These are phyloP conservation scores for Gerris lacustris DNA, from an alignment of 2,888 invertebrate genomes.

Conservation along the genomic window DNA sequence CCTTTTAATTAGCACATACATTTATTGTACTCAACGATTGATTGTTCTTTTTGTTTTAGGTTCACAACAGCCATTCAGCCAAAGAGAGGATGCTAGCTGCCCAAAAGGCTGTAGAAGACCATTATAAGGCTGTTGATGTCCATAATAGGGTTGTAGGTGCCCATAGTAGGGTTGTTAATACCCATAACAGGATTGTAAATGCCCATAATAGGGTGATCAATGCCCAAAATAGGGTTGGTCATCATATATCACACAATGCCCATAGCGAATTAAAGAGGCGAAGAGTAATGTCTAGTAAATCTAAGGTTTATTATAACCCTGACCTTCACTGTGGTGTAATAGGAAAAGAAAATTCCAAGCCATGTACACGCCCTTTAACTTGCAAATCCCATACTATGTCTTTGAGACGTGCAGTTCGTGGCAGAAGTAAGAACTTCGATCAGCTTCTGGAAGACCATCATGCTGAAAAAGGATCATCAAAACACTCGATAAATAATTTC, in stretches of 20 bases:
- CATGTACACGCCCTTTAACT: slow-evolving; percentile 52
- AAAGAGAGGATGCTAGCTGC: too few species aligned
- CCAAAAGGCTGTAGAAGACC: too few species aligned
- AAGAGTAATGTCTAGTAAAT: background rate
- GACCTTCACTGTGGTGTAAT: slow-evolving; percentile 72
- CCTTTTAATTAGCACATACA: too few species aligned
- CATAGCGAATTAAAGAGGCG: background rate
- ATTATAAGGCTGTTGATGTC: too few species aligned
- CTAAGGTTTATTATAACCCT: slow-evolving; percentile 51
- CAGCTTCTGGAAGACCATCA: slow-evolving; percentile 59
- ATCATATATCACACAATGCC: background rate
- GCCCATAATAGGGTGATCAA: too few species aligned
- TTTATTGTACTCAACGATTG: too few species aligned
- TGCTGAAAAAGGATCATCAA: slow-evolving; percentile 46
- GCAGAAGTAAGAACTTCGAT: slow-evolving; percentile 61
- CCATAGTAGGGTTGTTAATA: too few species aligned
- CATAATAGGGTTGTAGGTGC: too few species aligned
- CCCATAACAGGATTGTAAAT: too few species aligned
- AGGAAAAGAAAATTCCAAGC: slow-evolving; percentile 50
- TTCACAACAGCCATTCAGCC: too few species aligned
- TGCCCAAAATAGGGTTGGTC: background rate
- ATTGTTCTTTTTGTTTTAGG: too few species aligned
- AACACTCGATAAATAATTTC: background rate
- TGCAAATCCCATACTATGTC: slow-evolving; percentile 51
- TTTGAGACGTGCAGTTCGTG: slow-evolving; percentile 54